These are phyloP conservation scores for Abscondita cerata DNA, from an alignment of 2,888 invertebrate genomes.

Conservation along the genomic window DNA sequence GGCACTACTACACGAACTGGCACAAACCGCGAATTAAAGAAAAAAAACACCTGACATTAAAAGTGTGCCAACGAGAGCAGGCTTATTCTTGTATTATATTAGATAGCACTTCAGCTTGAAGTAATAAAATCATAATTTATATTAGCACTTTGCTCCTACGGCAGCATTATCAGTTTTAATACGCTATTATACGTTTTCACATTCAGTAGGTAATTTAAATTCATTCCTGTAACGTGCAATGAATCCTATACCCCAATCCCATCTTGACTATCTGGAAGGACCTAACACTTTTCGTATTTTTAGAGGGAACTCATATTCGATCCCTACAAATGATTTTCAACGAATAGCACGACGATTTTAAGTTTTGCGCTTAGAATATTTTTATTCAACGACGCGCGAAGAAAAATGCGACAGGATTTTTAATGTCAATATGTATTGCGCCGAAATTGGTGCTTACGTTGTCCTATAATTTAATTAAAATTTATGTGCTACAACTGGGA, in stretches of 20 bases:
- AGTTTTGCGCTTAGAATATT: too few relatives aligned
- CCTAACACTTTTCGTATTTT: conserved; percentile 2
- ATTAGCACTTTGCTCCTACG: conserved; percentile 40
- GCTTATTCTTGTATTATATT: conserved; percentile 32
- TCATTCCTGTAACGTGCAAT: conserved; percentile 41
- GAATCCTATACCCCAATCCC: conserved; percentile 31
- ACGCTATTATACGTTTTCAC: conserved; percentile 44
- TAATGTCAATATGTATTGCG: background rate
- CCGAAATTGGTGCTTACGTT: background rate
- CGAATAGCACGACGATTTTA: background rate
- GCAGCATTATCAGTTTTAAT: conserved; percentile 46
- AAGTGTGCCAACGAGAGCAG: conserved; percentile 26
- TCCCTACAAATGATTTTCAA: background rate
- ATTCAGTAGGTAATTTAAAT: conserved; percentile 44
- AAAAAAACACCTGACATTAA: conserved; percentile 18
- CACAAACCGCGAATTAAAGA: background rate
- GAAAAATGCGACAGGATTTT: background rate
- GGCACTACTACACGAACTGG: background rate
- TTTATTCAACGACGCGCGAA: background rate
- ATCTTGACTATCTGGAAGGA: conserved; percentile 13
- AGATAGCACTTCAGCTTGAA: conserved; percentile 33
- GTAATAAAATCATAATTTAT: conserved; percentile 47
- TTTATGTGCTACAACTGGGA: conserved; percentile 9
- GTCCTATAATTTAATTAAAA: conserved; percentile 4
- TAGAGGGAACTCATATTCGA: background rate